Percentiles rank a stretch among this genome's conserved stretches.
These are phyloP conservation scores for Apodemus speciosus DNA, from an alignment of 2,113 vertebrate genomes.

Conservation along the genomic window DNA sequence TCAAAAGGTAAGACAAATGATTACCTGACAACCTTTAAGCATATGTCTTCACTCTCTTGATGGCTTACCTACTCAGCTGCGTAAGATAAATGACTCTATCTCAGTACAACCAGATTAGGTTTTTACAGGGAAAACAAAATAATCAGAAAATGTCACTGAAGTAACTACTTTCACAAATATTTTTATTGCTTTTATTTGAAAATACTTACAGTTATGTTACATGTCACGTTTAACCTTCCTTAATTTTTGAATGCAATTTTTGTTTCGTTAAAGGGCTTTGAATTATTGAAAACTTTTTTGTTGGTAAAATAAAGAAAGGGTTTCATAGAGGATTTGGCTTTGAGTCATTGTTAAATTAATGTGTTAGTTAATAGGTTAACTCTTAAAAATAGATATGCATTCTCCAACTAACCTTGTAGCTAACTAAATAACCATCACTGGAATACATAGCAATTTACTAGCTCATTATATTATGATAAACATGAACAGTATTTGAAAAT, in stretches of 20 bases:
- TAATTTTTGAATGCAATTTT: not conserved
- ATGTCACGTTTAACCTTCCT: not conserved
- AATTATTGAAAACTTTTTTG: not conserved
- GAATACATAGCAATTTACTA: not conserved
- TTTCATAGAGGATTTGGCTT: not conserved
- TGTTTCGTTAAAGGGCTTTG: not conserved
- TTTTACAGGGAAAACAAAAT: not conserved
- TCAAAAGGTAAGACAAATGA: slow-evolving; percentile 22
- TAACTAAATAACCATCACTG: not conserved
- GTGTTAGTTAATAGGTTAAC: not conserved
- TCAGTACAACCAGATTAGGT: not conserved
- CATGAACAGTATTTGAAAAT: not conserved
- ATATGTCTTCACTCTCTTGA: not conserved
- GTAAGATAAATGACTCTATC: not conserved
- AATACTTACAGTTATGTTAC: not conserved
- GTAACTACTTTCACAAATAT: not conserved
- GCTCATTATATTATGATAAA: not conserved
- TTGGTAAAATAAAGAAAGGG: not conserved
- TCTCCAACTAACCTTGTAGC: not conserved
- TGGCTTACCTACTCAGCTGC: not conserved
- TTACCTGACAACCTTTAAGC: not conserved
- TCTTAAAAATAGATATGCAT: not conserved
- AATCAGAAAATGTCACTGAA: not conserved
- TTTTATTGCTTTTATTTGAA: slow-evolving; percentile 29
- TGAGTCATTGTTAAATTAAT: not conserved